These are phyloP conservation scores for Acrobasis suavella DNA, from an alignment of 2,888 invertebrate species.

Conservation along the genomic window DNA sequence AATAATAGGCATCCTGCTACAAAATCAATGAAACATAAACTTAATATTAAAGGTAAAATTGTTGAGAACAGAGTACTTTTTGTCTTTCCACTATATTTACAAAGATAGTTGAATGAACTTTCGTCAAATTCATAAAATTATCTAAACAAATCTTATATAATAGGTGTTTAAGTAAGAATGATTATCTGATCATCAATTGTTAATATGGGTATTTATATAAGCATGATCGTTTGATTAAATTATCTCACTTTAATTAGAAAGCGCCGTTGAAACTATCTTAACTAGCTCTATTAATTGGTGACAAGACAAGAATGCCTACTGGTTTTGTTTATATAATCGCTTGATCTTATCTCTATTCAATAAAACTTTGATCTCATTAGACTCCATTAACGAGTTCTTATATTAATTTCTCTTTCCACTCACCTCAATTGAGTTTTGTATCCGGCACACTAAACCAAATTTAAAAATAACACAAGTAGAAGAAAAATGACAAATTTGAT, in stretches of 20 bases:
- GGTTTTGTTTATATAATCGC: slow-evolving; percentile 29
- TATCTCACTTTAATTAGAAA: slow-evolving; percentile 10
- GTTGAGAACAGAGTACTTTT: too few relatives aligned
- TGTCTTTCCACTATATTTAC: too few relatives aligned
- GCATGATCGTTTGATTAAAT: background rate
- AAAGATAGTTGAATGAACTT: too few relatives aligned
- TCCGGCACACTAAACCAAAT: slow-evolving; percentile 43
- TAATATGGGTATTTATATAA: too few relatives aligned
- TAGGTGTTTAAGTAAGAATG: too few relatives aligned
- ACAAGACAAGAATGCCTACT: slow-evolving; percentile 26
- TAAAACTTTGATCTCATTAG: slow-evolving; percentile 31
- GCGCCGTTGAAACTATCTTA: slow-evolving; percentile 9
- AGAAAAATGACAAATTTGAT: slow-evolving; percentile 27
- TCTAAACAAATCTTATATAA: too few relatives aligned
- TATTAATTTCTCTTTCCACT: slow-evolving; percentile 33
- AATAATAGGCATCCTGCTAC: too few relatives aligned
- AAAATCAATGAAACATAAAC: too few relatives aligned
- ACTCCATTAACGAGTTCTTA: slow-evolving; percentile 34
- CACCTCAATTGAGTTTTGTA: slow-evolving; percentile 37
- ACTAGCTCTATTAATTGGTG: slow-evolving; percentile 21
- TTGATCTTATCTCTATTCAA: slow-evolving; percentile 26
- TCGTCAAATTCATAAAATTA: too few relatives aligned
- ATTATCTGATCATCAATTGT: background rate
- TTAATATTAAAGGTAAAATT: too few relatives aligned
- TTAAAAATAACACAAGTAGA: slow-evolving; percentile 35